phyloP scores from a whole-genome alignment of 1,140 invertebrate species.

The Apolygus lucorum region DNA sequence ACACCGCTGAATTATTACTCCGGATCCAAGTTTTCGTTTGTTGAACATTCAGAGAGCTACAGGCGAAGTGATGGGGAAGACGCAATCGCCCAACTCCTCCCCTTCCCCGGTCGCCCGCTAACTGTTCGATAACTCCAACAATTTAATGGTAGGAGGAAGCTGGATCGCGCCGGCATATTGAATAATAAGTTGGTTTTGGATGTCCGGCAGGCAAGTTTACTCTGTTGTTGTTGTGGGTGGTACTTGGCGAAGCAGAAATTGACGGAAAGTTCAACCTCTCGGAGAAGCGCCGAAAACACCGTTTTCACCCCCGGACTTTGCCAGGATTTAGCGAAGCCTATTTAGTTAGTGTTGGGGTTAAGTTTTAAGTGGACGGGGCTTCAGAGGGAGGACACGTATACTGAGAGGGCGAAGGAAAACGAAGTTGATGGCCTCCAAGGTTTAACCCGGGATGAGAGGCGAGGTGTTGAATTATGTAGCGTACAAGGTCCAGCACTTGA shows the following conservation, averaged over 20 bases:
- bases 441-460: too few species aligned
- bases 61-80: too few species aligned
- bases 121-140: not conserved
- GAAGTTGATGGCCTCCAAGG: too few species aligned
- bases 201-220: not conserved
- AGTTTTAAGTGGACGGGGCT: conserved; percentile 20
- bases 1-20: too few species aligned
- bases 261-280: conserved; percentile 3
- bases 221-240: not conserved
- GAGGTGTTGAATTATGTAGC: conserved; percentile 10
- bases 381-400: too few species aligned
- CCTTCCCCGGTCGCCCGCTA: not conserved
- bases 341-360: conserved; percentile 12
- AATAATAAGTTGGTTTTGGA: not conserved
- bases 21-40: not conserved
- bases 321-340: not conserved
- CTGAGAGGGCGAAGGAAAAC: too few species aligned
- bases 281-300: not conserved
- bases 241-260: not conserved
- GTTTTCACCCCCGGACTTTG: not conserved
- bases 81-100: not conserved
- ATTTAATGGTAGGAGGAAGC: not conserved
- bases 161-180: not conserved
- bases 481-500: conserved; percentile 22
- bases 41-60: too few species aligned